phyloP scores from a whole-genome alignment of 2,888 invertebrate species.

The Spilarctia lutea region DNA sequence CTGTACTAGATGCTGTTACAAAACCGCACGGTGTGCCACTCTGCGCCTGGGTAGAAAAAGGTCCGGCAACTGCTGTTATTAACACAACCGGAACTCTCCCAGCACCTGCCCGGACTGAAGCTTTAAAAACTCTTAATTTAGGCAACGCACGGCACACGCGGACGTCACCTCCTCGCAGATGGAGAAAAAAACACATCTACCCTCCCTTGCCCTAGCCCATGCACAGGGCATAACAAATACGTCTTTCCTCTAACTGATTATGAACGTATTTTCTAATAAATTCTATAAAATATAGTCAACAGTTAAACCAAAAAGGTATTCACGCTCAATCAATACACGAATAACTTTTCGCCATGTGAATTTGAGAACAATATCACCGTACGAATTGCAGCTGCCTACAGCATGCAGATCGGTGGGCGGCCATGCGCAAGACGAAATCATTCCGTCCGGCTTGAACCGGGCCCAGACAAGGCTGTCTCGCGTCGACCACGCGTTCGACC shows the following conservation, averaged over 20 bases:
- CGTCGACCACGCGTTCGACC: constrained; percentile 47
- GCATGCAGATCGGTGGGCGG: constrained; percentile 43
- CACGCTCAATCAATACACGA: constrained; percentile 17
- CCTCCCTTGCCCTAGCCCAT: no score
- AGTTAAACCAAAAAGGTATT: neutral
- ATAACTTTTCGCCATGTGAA: constrained; percentile 26
- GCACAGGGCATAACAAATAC: neutral
- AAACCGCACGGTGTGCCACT: no score
- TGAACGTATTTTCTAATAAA: neutral
- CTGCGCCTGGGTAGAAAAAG: no score
- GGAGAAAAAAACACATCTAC: no score
- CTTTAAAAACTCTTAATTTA: no score
- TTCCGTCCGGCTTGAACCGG: constrained; percentile 55
- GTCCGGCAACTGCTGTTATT: no score
- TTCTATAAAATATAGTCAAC: neutral
- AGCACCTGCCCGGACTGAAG: no score
- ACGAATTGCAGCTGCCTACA: constrained; percentile 33
- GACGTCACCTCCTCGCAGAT: no score
- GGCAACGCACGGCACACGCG: no score
- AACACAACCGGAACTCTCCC: no score
- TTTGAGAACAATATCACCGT: constrained; percentile 41
- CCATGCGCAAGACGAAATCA: constrained; percentile 59
- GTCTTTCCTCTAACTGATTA: neutral
- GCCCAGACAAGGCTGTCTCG: constrained; percentile 42
- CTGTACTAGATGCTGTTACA: no score